phyloP scores from a whole-genome alignment of 2,113 vertebrate genomes.

The human (Homo sapiens) region GRCh38 chr6:38741501-38742000 shows the following conservation, averaged over 20 bases:
- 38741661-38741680: not conserved
- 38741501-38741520: not conserved
- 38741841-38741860: slow-evolving; percentile 86
- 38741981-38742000: not conserved
- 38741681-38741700: not conserved
- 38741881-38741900: slow-evolving; percentile 83
- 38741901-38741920: not conserved
- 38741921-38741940: not conserved
- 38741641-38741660: not conserved
- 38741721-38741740: slow-evolving; percentile 86
- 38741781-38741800: slow-evolving; percentile 87
- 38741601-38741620: not conserved
- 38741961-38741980: not conserved
- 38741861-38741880: slow-evolving; percentile 85
- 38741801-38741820: slow-evolving; percentile 90
- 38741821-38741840: slow-evolving; percentile 87
- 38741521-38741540: slow-evolving; percentile 7
- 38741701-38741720: slow-evolving; percentile 85
- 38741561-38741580: not conserved
- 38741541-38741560: not conserved
- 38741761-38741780: slow-evolving; percentile 88
- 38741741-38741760: slow-evolving; percentile 87
- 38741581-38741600: not conserved
- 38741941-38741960: not conserved
- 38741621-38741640: not conserved